Evolutionary conservation across 2,797 vertebrate species (phyloP).

Genomic region (Carduelis carduelis): DNA sequence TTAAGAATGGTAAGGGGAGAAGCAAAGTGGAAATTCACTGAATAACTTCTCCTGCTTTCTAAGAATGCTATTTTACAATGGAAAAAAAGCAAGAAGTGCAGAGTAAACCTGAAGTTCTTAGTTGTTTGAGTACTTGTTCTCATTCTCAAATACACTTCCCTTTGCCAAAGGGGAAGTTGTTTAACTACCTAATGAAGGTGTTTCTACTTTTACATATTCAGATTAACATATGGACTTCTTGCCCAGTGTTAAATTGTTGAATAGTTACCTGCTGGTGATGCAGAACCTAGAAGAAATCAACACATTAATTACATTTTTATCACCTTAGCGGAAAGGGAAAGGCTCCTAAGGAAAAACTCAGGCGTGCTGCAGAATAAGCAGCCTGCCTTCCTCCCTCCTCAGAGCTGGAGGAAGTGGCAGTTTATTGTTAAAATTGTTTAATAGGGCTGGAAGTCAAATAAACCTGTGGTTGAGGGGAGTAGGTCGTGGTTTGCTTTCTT

Average conservation of each 20-base stretch:
- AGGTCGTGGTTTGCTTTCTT: background rate
- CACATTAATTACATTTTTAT: slow-evolving; percentile 40
- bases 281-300: slow-evolving; percentile 33
- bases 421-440: background rate
- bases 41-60: background rate
- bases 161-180: slow-evolving; percentile 50
- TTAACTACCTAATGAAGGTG: slow-evolving; percentile 29
- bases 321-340: slow-evolving; percentile 11
- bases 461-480: background rate
- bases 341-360: background rate
- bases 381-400: background rate
- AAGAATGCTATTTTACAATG: background rate
- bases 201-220: slow-evolving; percentile 1
- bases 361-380: slow-evolving; percentile 37
- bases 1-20: background rate
- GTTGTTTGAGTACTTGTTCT: slow-evolving; percentile 34
- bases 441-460: background rate
- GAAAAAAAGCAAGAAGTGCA: background rate
- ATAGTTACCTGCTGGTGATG: slow-evolving; percentile 43
- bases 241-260: slow-evolving; percentile 3
- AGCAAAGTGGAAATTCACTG: background rate
- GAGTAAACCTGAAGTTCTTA: background rate
- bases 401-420: background rate
- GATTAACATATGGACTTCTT: slow-evolving; percentile 18
- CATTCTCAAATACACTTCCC: background rate